Evolutionary conservation across 2,113 vertebrate species (phyloP), one percentile per base, ranked within the genome.

Genomic region (Poecile atricapillus): DNA sequence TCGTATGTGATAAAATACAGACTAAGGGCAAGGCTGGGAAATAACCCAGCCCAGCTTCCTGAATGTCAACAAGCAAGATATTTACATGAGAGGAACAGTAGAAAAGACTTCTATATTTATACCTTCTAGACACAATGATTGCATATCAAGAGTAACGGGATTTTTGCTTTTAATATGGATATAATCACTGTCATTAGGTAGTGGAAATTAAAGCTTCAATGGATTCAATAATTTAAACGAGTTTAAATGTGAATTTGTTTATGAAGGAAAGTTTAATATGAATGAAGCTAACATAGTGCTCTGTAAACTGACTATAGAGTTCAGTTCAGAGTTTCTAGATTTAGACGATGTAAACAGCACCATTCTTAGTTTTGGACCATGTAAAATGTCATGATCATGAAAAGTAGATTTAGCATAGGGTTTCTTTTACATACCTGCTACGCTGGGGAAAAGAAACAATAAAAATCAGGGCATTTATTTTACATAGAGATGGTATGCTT

Each of bases 31-130:
- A 78, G 15, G 7, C 60, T 87, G 73, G 9, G n/a, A 55, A 33
- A n/a, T 41, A 63, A 46, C 7, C 6, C 41, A 73, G 17, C 7
- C 43, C 18, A 31, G 6, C 8, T 69, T 73, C 17, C 24, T 49
- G 35, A 53, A 70, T 0, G 0, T 25, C 23, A 37, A 3, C 3
- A 9, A 27, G 16, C 7, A 76, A 80, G 22, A 31, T 65, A 30
- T 19, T 64, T 77, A 47, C 24, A 12, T 44, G 62, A 46, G 31
- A 80, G 28, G 4, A 50, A 7, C 8, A 24, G 12, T 24, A 33
- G 9, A 63, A 56, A 8, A 63, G 22, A 20, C 17, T 83, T 65
- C 15, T 33, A 0, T 33, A 20, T 80, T 74, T 86, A 31, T 25
- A 11, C 9, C 16, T 17, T 52, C 15, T 58, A 56, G 82, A 73